Base-by-base conservation (phyloP, 2,888 invertebrate genomes). In the Augochlorella aurata region DNA sequence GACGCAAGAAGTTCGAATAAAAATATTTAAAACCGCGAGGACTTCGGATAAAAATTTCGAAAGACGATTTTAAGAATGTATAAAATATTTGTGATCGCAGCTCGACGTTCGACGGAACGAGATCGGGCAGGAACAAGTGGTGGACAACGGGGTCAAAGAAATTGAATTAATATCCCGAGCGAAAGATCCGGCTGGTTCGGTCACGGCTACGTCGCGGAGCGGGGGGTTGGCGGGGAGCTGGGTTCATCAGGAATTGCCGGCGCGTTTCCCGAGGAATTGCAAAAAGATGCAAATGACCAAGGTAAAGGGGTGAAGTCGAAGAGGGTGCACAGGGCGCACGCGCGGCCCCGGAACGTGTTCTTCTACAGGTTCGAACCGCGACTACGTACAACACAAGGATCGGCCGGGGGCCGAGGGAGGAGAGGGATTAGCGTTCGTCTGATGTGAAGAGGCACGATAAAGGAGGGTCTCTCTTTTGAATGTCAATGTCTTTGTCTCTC, bases 401-500 rank as follows among this genome's bases (percentile, higher is more conserved):
- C 70, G 65, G 4, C 47, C 50, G 12, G 74, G 63, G 71, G 50
- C 49, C n/a, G 70, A 66, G 69, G 74, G 79, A 54, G 72, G 82
- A 79, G 82, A 79, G 74, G 80, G 76, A 82, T 83, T 86, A 88
- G 89, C 84, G 88, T 89, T 88, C 85, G 90, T 90, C 90, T 89
- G 88, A 88, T 85, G 87, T 78, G 81, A 88, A 88, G 88, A 86
- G 88, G 81, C 79, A 87, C 81, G 86, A 74, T 81, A 87, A 85
- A 87, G 86, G 85, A 85, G 81, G 77, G 70, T 73, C 85, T 81
- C 84, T 89, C 90, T 92, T 93, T 92, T 92, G 91, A 92, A 92
- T 92, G 93, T 92, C 92, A 92, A 92, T 92, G 92, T 91, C 92
- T 92, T 91, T 92, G 92, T 91, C 84, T 90, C 82, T 61, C 65